Base-by-base conservation (phyloP, 2,113 vertebrate species). In the Hiodon tergisus region DNA sequence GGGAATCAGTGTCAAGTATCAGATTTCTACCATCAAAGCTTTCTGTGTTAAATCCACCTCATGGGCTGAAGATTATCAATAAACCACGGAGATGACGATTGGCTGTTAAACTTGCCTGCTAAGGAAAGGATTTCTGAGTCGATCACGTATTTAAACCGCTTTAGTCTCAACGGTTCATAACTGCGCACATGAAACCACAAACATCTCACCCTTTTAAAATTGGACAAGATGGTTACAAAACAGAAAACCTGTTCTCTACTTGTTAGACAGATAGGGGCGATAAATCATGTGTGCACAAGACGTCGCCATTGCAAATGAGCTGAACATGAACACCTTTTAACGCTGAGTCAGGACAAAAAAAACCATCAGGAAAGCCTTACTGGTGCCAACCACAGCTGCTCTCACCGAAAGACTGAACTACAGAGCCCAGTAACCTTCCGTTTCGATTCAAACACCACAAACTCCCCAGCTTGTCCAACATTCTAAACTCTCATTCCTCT, bases 121-220 rank as follows among this genome's bases (percentile, higher is more conserved):
- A 82, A 83, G 85, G 83, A 86, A 86, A 83, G 83, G 80, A 86
- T 87, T 87, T 80, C 85, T 80, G 80, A 79, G 85, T 83, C 86
- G 84, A 86, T 31, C 31, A 31, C 31, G 0, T 31, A 31, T 31
- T 88, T 86, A 81, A 85, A 83, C 81, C 85, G 4, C 59, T 17
- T 51, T 65, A 13, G 63, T 48, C 63, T 46, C 3, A 66, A 7
- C 47, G 11, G 31, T 47, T 10, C 4, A 10, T 4, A 47, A 4
- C 46, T 6, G 13, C 48, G 31, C 4, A 66, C 7, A 66, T 48
- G 2, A 66, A 66, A 7, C 9, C 46, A 11, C 5, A 66, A 17
- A 9, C 13, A 13, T 76, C 74, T 62, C 74, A 75, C 78, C 78
- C 73, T 73, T 83, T 83, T 83, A 76, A 69, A 31, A 31, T 31